These are phyloP conservation scores for Nymphicus hollandicus DNA, from an alignment of 2,113 vertebrate genomes.

Conservation along the genomic window DNA sequence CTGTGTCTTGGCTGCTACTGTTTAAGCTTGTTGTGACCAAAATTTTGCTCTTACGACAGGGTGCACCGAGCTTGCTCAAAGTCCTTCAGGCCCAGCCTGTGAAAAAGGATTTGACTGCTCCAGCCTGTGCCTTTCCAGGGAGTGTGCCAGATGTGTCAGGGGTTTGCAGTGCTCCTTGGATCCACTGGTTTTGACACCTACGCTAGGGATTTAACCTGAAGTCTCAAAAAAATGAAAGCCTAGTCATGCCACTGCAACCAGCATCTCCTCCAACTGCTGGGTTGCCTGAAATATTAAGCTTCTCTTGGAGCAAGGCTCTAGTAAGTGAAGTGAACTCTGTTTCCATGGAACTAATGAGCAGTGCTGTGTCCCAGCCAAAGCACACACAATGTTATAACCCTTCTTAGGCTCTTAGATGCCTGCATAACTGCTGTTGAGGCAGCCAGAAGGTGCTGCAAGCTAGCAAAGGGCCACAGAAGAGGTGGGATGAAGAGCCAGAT, in stretches of 20 bases:
- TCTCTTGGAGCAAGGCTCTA: background rate
- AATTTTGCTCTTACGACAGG: background rate
- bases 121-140: background rate
- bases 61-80: background rate
- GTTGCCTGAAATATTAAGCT: background rate
- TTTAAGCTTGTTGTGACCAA: background rate
- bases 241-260: background rate
- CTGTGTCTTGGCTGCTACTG: background rate
- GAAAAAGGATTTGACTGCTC: background rate
- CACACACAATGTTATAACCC: background rate
- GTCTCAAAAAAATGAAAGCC: background rate
- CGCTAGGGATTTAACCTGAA: background rate
- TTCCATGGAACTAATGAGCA: conserved; percentile 29
- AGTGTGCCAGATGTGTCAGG: rapidly evolving
- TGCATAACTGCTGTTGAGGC: background rate
- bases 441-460: background rate
- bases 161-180: background rate
- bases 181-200: background rate
- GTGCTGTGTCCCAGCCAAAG: background rate
- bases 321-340: background rate
- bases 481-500: background rate
- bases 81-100: background rate
- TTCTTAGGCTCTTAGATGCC: conserved; percentile 7
- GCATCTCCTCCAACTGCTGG: background rate
- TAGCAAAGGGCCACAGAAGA: background rate